A percentile compares a stretch with the other conserved stretches of the same genome.
These are phyloP conservation scores for Marcusenius ussheri DNA, from an alignment of 2,113 vertebrate species.

Conservation along the genomic window DNA sequence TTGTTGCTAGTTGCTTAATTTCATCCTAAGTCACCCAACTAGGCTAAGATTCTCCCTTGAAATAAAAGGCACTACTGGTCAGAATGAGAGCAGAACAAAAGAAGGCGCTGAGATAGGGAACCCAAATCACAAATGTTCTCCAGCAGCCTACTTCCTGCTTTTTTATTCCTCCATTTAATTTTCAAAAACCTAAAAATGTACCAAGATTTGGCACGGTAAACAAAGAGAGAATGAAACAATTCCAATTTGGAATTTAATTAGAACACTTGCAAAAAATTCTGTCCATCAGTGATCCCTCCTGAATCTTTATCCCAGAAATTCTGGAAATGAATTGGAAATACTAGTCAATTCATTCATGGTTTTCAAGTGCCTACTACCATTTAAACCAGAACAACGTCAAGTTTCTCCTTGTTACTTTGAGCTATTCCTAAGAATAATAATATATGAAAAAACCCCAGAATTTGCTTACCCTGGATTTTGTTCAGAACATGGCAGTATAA, in stretches of 20 bases:
- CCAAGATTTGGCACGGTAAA: slow-evolving; percentile 96
- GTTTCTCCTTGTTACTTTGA: slow-evolving; percentile 92
- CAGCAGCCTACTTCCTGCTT: slow-evolving; percentile 40
- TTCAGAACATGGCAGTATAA: slow-evolving; percentile 87
- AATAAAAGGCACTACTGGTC: slow-evolving; percentile 98
- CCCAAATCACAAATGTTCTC: slow-evolving; percentile 30
- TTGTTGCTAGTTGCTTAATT: slow-evolving; percentile 37
- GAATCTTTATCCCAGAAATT: slow-evolving; percentile 70
- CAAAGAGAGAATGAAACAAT: slow-evolving; percentile 91
- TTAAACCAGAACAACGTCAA: slow-evolving; percentile 90
- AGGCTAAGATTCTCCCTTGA: slow-evolving; percentile 77
- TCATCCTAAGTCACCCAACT: slow-evolving; percentile 47
- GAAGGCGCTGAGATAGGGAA: slow-evolving; percentile 59
- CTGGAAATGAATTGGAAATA: slow-evolving; percentile 76
- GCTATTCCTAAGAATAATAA: slow-evolving; percentile 99
- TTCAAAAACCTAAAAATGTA: slow-evolving; percentile 66
- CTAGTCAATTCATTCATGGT: slow-evolving; percentile 59
- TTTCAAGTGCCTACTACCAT: slow-evolving; percentile 80
- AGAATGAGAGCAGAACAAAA: slow-evolving; percentile 66
- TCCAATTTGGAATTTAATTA: slow-evolving; percentile 99
- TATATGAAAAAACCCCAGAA: slow-evolving; percentile 96
- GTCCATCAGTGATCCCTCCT: slow-evolving; percentile 80
- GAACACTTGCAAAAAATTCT: slow-evolving; percentile 91
- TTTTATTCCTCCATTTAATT: slow-evolving; percentile 42
- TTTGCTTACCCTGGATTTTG: slow-evolving; percentile 93